Evolutionary conservation across 35 echinoderm and acorn worm genomes (phyloP), one percentile per base, ranked within the genome.

Genomic region (Ophioderma brevispina): DNA sequence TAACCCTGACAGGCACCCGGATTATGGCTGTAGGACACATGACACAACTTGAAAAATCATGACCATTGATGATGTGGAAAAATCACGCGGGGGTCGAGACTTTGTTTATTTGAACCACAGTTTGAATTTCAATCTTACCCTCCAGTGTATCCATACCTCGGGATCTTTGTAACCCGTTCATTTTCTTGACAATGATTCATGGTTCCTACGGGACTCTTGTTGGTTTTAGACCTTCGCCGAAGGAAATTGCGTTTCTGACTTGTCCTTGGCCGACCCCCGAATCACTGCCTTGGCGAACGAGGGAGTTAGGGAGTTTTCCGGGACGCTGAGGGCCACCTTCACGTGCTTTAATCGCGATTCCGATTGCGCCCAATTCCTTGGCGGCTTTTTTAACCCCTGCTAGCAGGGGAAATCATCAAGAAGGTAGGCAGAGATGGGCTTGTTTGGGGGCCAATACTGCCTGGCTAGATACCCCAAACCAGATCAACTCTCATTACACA

Each of bases 321-420:
- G 95, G 97, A 99, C 93, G 88, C 93, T 93, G 93, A 87, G 81
- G 93, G 93, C n/a, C 93, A 99, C 97, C 93, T 94, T 99, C 84
- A 94, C 94, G 97, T 99, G 97, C n/a, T n/a, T 99, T n/a, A n/a
- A n/a, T n/a, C n/a, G n/a, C n/a, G n/a, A 81, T 94, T 99, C 91
- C 90, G 91, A 89, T 95, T 99, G 85, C 97, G 97, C 97, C 97
- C 97, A n/a, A 99, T 99, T 88, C 92, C n/a, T n/a, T n/a, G n/a
- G n/a, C 97, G 94, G 97, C 93, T 82, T 91, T 76, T 90, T 95
- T 95, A 94, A 88, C 97, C 97, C 97, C 94, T 95, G 93, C 91
- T 80, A 81, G 40, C 94, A 99, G 94, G 97, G 97, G 97, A 84
- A 81, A 84, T 90, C 91, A 89, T 98, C 86, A 41, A 90, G 85